Conservation (phyloP, 2,113 vertebrate species). For the Tursiops truncatus region DNA sequence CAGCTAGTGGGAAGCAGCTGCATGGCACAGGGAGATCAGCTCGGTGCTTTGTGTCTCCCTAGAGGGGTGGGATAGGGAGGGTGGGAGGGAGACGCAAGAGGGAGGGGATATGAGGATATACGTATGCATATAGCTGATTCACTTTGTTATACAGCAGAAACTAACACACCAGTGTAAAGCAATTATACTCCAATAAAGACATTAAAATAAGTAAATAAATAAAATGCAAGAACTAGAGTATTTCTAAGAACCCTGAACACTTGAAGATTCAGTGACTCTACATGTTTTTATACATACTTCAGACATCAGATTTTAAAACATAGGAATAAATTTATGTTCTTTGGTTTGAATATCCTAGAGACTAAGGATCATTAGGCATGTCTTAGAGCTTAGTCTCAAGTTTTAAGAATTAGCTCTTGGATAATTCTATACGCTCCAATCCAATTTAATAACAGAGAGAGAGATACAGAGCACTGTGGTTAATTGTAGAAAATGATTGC, state of each 20-base stretch:
- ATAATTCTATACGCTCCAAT: constrained; percentile 25
- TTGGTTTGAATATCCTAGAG: neutral
- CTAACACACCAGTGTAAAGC: too few relatives aligned
- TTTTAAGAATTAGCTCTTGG: constrained; percentile 3
- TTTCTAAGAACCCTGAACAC: neutral
- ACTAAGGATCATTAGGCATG: neutral
- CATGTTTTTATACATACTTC: neutral
- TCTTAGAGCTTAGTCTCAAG: neutral
- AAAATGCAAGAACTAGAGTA: neutral
- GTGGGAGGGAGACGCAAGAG: too few relatives aligned
- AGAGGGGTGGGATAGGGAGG: too few relatives aligned
- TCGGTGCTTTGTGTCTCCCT: too few relatives aligned
- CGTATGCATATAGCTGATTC: too few relatives aligned
- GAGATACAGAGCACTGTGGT: constrained; percentile 74
- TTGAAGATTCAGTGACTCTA: neutral
- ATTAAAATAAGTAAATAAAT: neutral
- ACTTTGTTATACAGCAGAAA: too few relatives aligned
- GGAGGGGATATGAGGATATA: too few relatives aligned
- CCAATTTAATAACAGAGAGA: constrained; percentile 44
- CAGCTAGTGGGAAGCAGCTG: too few relatives aligned
- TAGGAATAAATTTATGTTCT: neutral
- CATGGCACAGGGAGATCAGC: too few relatives aligned
- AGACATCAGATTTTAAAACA: neutral
- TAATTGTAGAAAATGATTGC: constrained; percentile 75
- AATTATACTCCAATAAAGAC: too few relatives aligned